Evolutionary conservation across 2,888 invertebrate genomes (phyloP).

Genomic region (Eupithecia tripunctaria): DNA sequence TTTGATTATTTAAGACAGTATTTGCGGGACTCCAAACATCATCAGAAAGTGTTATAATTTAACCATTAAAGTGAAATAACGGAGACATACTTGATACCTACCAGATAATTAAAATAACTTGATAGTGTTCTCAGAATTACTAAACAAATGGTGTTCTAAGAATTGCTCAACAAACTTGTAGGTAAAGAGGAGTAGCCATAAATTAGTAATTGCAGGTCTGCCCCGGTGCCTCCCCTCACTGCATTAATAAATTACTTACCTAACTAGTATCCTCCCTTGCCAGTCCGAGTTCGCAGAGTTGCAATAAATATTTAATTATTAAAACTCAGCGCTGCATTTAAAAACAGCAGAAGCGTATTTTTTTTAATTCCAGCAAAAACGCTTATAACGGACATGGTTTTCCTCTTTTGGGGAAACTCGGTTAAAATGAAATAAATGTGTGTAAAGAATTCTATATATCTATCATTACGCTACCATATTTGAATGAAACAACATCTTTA

Average conservation of each 20-base stretch:
- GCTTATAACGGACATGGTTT: too few relatives aligned
- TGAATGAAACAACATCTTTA: too few relatives aligned
- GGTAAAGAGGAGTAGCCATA: not conserved
- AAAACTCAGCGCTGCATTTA: not conserved
- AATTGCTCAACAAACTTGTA: not conserved
- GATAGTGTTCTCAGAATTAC: not conserved
- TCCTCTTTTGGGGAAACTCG: too few relatives aligned
- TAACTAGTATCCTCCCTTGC: not conserved
- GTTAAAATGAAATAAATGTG: too few relatives aligned
- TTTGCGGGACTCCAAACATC: not conserved
- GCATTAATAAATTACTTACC: not conserved
- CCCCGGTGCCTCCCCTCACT: not conserved
- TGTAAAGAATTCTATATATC: too few relatives aligned
- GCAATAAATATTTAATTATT: not conserved
- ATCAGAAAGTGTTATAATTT: not conserved
- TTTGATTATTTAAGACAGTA: not conserved
- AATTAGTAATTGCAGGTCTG: not conserved
- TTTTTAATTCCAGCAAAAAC: not conserved
- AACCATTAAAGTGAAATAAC: not conserved
- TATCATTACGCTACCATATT: too few relatives aligned
- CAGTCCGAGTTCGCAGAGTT: not conserved
- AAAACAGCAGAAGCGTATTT: not conserved
- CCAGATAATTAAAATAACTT: too few relatives aligned
- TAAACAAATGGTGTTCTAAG: too few relatives aligned
- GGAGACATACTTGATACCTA: too few relatives aligned